Evolutionary conservation across 2,888 invertebrate genomes (phyloP).

Genomic region (Cordilura impudica): DNA sequence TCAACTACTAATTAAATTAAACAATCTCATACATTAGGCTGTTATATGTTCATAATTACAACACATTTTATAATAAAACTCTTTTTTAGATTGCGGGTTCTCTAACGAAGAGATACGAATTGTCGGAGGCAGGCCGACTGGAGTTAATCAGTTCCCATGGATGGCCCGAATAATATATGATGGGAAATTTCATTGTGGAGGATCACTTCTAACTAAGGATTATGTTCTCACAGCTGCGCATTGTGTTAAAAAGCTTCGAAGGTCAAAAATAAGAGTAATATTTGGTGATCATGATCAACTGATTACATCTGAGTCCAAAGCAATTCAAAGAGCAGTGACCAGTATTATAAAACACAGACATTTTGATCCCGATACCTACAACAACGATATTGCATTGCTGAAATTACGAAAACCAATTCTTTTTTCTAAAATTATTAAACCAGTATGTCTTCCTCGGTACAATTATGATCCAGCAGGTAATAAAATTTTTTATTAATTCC

Average conservation of each 20-base stretch:
- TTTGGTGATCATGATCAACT: conserved; percentile 92
- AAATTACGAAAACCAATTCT: conserved; percentile 87
- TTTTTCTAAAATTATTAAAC: conserved; percentile 82
- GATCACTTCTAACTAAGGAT: conserved; percentile 88
- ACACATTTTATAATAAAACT: conserved; percentile 15
- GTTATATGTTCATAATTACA: not conserved
- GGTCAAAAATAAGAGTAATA: conserved; percentile 89
- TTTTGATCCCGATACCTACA: conserved; percentile 91
- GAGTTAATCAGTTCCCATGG: conserved; percentile 92
- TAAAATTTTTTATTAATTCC: no score
- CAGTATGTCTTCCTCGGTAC: conserved; percentile 85
- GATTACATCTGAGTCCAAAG: conserved; percentile 86
- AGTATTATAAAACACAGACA: conserved; percentile 88
- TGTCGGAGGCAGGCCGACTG: conserved; percentile 89
- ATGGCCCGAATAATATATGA: conserved; percentile 91
- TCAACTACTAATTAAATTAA: no score
- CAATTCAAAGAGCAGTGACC: conserved; percentile 89
- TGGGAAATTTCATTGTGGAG: conserved; percentile 93
- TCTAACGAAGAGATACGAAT: conserved; percentile 92
- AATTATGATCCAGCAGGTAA: conserved; percentile 79
- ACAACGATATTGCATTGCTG: conserved; percentile 90
- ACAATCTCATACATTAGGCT: no score
- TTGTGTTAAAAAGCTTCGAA: conserved; percentile 87
- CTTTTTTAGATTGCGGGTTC: conserved; percentile 87
- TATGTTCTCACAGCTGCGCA: conserved; percentile 93